A percentile compares a stretch with the other conserved stretches of the same genome.
These are phyloP conservation scores for Lamproptera curius DNA, from an alignment of 2,888 invertebrate genomes.

Conservation along the genomic window DNA sequence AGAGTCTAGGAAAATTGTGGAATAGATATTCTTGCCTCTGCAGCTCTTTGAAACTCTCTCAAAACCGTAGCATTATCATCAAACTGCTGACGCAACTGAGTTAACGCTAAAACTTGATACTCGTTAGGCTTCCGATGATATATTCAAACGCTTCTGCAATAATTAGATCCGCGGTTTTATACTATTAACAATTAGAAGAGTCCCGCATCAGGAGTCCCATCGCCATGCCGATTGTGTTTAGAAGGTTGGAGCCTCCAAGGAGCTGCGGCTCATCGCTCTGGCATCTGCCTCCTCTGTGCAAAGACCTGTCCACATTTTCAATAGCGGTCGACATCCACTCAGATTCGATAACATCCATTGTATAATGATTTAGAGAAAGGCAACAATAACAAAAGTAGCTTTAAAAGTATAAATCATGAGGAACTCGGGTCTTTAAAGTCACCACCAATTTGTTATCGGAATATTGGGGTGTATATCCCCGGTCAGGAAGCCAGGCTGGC, in stretches of 20 bases:
- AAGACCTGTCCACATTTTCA: slow-evolving; percentile 28
- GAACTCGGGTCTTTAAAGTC: slow-evolving; percentile 22
- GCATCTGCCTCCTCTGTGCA: slow-evolving; percentile 30
- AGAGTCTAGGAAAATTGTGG: slow-evolving; percentile 27
- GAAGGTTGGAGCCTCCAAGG: slow-evolving; percentile 27
- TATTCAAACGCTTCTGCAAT: slow-evolving; percentile 27
- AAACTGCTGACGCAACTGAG: slow-evolving; percentile 24
- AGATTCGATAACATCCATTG: slow-evolving; percentile 27
- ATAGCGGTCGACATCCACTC: slow-evolving; percentile 27
- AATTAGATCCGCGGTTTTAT: slow-evolving; percentile 29
- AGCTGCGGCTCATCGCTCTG: slow-evolving; percentile 29
- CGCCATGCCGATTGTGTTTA: slow-evolving; percentile 26
- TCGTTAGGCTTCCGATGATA: slow-evolving; percentile 24
- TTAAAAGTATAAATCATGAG: too few species aligned
- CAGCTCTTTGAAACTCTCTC: slow-evolving; percentile 27
- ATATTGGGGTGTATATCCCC: slow-evolving; percentile 18
- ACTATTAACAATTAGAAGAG: slow-evolving; percentile 26
- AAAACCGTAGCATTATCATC: slow-evolving; percentile 27
- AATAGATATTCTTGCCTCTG: slow-evolving; percentile 23
- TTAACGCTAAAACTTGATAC: slow-evolving; percentile 24
- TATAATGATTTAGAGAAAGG: not conserved
- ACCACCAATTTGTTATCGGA: slow-evolving; percentile 29
- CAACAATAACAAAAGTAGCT: not conserved
- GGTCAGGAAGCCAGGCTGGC: slow-evolving; percentile 27
- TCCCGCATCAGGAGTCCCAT: slow-evolving; percentile 29